phyloP scores from a whole-genome alignment of 2,113 vertebrate species.

The Bettongia penicillata region DNA sequence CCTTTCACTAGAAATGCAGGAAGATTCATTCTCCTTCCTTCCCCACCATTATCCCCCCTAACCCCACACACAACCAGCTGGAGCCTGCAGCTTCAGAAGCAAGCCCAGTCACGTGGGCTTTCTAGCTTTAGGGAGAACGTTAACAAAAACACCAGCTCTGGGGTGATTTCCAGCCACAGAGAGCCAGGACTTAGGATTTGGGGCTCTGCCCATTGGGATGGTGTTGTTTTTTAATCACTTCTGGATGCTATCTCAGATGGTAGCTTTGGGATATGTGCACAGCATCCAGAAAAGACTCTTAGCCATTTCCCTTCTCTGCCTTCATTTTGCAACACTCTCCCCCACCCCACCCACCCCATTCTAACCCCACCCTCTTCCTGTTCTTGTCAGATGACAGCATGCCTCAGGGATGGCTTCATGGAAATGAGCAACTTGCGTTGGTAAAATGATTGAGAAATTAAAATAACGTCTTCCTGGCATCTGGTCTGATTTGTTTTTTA shows the following conservation, averaged over 20 bases:
- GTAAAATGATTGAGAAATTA: conserved; percentile 20
- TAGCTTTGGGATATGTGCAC: not conserved
- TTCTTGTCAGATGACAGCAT: not conserved
- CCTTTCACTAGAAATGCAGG: not conserved
- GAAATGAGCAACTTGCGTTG: conserved; percentile 60
- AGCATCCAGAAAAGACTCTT: not conserved
- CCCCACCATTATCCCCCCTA: not conserved
- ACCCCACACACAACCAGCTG: not conserved
- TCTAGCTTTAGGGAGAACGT: not conserved
- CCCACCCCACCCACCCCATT: not conserved
- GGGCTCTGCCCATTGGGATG: not conserved
- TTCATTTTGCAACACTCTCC: not conserved
- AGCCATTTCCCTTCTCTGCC: not conserved
- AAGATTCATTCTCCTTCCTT: not conserved
- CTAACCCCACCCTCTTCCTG: not conserved
- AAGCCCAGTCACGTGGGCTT: not conserved
- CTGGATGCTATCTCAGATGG: not conserved
- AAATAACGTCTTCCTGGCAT: conserved; percentile 50
- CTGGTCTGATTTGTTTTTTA: conserved; percentile 74
- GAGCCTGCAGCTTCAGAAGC: not conserved
- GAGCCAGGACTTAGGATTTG: not conserved
- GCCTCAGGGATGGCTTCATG: conserved; percentile 52
- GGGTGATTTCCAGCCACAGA: not conserved
- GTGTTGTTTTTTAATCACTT: not conserved
- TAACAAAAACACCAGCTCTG: not conserved